phyloP scores from a whole-genome alignment of 1,140 invertebrate species.

The Musca vetustissima region DNA sequence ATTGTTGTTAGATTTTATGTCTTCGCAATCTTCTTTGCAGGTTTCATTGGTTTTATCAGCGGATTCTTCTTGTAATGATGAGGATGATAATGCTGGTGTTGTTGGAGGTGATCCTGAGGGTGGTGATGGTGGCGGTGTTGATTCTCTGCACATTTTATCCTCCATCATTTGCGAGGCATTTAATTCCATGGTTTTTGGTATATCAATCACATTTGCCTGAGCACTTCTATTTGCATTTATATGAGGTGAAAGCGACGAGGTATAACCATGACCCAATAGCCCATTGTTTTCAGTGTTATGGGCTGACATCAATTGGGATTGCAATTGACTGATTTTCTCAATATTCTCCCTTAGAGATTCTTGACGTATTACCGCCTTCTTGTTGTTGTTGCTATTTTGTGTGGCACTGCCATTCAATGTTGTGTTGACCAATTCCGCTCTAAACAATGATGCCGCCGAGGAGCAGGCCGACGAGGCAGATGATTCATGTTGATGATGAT shows the following conservation, averaged over 20 bases:
- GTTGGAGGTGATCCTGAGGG: conserved; percentile 25
- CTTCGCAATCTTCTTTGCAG: not conserved
- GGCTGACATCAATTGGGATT: conserved; percentile 54
- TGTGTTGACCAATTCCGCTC: conserved; percentile 51
- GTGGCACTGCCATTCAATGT: conserved; percentile 32
- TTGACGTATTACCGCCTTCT: conserved; percentile 41
- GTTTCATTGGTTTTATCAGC: not conserved
- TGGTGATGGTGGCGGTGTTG: not conserved
- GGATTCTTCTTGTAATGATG: conserved; percentile 1
- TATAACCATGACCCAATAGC: conserved; percentile 27
- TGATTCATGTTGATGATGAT: not conserved
- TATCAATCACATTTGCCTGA: conserved; percentile 13
- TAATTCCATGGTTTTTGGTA: conserved; percentile 29
- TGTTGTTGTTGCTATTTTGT: conserved; percentile 13
- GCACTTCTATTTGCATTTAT: not conserved
- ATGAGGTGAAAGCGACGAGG: not conserved
- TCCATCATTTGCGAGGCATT: conserved; percentile 19
- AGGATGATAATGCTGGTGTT: conserved; percentile 14
- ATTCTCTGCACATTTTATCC: conserved; percentile 12
- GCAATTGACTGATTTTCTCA: conserved; percentile 53
- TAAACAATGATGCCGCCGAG: conserved; percentile 33
- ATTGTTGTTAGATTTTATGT: no score
- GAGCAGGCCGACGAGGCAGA: conserved; percentile 34
- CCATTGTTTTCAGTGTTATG: conserved; percentile 38
- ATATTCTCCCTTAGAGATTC: conserved; percentile 53